These are phyloP conservation scores for Bombus confusus DNA, from an alignment of 1,140 invertebrate genomes.

Conservation along the genomic window DNA sequence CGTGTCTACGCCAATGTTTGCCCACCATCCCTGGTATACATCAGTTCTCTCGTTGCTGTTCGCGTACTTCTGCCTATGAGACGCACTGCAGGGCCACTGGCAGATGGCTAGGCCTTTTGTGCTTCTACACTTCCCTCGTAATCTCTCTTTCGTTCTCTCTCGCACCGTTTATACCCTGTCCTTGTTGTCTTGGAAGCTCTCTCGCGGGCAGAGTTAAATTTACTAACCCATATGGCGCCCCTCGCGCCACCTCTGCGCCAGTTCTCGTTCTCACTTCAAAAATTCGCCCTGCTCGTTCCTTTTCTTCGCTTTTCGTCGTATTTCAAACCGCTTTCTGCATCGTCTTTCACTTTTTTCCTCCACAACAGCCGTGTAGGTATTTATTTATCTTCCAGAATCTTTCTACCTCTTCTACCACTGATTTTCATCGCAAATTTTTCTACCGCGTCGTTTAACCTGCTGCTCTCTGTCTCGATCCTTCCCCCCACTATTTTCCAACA, in stretches of 20 bases:
- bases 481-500: neutral
- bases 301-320: neutral
- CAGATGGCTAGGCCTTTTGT: constrained; percentile 74
- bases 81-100: constrained; percentile 58
- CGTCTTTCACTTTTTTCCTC: neutral
- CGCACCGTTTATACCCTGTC: neutral
- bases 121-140: constrained; percentile 66
- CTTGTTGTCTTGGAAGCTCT: constrained; percentile 42
- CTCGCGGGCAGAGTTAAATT: constrained; percentile 69
- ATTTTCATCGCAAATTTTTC: neutral
- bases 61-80: constrained; percentile 61
- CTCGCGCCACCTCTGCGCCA: constrained; percentile 43
- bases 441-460: neutral
- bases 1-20: constrained; percentile 51
- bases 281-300: constrained; percentile 13
- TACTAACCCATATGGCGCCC: constrained; percentile 74
- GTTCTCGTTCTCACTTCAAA: constrained; percentile 5
- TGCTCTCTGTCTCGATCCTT: constrained; percentile 1
- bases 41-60: constrained; percentile 58
- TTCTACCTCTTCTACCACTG: neutral
- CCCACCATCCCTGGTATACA: constrained; percentile 55
- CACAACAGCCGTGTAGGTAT: neutral
- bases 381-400: neutral
- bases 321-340: neutral
- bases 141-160: constrained; percentile 41